Conservation (phyloP, 2,797 vertebrate species). For the Silurus lanzhouensis region DNA sequence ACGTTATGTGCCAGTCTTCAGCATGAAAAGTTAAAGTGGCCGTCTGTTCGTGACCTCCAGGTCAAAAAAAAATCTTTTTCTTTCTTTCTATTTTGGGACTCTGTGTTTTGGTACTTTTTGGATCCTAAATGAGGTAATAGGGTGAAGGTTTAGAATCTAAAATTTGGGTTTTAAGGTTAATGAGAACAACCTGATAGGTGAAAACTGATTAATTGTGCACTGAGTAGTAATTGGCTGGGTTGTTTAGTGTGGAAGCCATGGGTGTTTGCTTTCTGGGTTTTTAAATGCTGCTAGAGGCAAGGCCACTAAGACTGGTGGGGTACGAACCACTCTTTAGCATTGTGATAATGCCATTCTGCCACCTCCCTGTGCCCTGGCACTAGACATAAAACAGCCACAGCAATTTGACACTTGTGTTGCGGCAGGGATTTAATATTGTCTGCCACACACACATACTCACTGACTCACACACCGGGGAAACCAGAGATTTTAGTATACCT, state of each 20-base stretch:
- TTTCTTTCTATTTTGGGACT: background rate
- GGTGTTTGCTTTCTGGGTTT: conserved; percentile 41
- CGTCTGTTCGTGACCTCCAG: conserved; percentile 47
- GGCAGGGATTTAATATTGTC: conserved; percentile 76
- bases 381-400: conserved; percentile 60
- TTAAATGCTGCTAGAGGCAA: conserved; percentile 39
- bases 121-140: background rate
- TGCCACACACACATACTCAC: conserved; percentile 56
- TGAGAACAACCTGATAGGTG: conserved; percentile 27
- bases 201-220: conserved; percentile 28
- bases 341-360: conserved; percentile 49
- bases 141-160: conserved; percentile 20
- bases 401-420: conserved; percentile 77
- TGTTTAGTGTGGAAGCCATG: conserved; percentile 60
- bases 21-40: conserved; percentile 19
- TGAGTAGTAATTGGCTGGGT: conserved; percentile 55
- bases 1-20: conserved; percentile 52
- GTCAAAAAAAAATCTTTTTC: background rate
- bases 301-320: conserved; percentile 60
- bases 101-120: background rate
- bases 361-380: conserved; percentile 61
- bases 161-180: conserved; percentile 27
- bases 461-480: conserved; percentile 43
- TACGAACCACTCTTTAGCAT: conserved; percentile 53
- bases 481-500: conserved; percentile 54